Evolutionary conservation across 2,113 vertebrate species (phyloP).

Genomic region (Gadus macrocephalus): DNA sequence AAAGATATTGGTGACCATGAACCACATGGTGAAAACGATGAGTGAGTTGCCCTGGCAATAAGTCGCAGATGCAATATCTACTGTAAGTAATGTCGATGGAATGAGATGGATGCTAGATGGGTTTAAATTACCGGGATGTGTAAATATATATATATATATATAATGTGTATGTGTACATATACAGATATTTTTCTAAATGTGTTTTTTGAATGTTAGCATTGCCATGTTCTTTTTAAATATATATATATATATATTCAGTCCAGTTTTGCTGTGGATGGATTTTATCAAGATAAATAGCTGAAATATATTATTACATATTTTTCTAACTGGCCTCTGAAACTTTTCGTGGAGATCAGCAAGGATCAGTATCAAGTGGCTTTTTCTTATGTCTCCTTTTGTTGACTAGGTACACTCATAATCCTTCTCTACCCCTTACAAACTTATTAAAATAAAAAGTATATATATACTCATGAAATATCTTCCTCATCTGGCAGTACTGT

Average conservation of each 20-base stretch:
- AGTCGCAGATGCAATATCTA: constrained; percentile 34
- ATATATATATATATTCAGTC: no score
- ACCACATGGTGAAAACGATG: neutral
- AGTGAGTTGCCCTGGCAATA: constrained; percentile 2
- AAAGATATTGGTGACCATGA: neutral
- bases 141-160: no score
- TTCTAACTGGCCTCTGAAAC: neutral
- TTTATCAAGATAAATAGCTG: no score
- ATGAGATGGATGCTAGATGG: constrained; percentile 1
- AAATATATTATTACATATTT: neutral
- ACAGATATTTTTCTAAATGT: neutral
- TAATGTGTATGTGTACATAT: neutral
- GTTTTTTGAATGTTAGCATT: neutral
- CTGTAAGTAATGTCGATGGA: constrained; percentile 8
- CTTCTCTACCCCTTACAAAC: no score
- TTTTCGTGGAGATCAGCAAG: neutral
- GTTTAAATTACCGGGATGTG: constrained; percentile 25
- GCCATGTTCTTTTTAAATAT: no score
- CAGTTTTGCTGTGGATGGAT: no score
- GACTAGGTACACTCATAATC: no score
- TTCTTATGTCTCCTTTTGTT: no score
- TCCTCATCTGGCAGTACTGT: no score
- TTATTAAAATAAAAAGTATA: no score
- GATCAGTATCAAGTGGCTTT: neutral
- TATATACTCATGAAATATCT: no score